Conservation (phyloP, 2,797 vertebrate species). For the Alouatta caraya region DNA sequence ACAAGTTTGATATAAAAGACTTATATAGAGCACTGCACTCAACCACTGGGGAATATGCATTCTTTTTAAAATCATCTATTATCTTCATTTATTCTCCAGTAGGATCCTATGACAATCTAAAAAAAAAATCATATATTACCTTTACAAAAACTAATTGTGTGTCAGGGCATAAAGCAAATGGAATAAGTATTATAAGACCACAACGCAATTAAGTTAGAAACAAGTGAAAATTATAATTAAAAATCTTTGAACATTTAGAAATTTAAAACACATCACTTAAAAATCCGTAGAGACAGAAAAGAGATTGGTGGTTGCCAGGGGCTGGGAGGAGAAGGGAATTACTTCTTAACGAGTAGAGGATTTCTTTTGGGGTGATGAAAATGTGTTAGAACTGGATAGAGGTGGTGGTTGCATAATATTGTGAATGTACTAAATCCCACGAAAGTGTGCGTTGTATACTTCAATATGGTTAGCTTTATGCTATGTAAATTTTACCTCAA, state of each 20-base stretch:
- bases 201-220: slow-evolving; percentile 9
- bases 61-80: background rate
- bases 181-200: background rate
- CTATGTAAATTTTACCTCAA: background rate
- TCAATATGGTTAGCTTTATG: background rate
- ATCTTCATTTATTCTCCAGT: background rate
- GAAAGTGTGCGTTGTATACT: background rate
- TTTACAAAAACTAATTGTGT: background rate
- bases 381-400: background rate
- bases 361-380: background rate
- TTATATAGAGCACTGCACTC: background rate
- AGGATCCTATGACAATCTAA: no score
- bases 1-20: background rate
- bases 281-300: background rate
- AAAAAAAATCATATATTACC: background rate
- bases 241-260: background rate
- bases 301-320: background rate
- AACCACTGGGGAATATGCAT: background rate
- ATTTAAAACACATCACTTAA: background rate
- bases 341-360: no score
- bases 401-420: rapidly evolving
- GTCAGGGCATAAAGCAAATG: background rate
- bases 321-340: background rate
- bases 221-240: background rate
- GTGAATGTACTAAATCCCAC: background rate